These are phyloP conservation scores for Notodonta dromedarius DNA, from an alignment of 2,888 invertebrate genomes.

Conservation along the genomic window DNA sequence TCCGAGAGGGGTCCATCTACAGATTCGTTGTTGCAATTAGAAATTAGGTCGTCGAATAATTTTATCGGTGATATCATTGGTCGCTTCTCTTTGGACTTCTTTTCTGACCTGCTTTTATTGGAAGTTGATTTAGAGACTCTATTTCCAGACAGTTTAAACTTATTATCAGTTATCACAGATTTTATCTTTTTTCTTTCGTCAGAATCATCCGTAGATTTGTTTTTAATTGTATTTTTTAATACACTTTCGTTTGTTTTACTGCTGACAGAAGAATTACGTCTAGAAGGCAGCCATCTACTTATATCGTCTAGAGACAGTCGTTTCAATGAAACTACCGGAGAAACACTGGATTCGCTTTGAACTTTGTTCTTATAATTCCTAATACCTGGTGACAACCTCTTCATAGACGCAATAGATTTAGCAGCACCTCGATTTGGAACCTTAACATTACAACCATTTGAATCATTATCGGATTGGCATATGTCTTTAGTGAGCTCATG, in stretches of 20 bases:
- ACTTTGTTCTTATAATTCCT: constrained; percentile 7
- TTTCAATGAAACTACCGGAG: constrained; percentile 41
- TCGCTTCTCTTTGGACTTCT: not conserved
- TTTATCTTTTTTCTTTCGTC: constrained; percentile 11
- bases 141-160: not conserved
- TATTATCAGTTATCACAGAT: constrained; percentile 10
- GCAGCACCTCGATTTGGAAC: constrained; percentile 1
- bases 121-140: not conserved
- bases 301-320: constrained; percentile 49
- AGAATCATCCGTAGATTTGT: constrained; percentile 7
- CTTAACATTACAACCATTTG: constrained; percentile 10
- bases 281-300: constrained; percentile 44
- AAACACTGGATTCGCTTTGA: constrained; percentile 21
- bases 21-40: constrained; percentile 20
- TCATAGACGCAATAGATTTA: not conserved
- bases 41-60: constrained; percentile 40
- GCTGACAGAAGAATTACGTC: constrained; percentile 32
- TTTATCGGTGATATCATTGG: constrained; percentile 62
- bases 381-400: constrained; percentile 1
- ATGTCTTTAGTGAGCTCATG: constrained; percentile 48
- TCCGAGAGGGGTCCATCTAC: constrained; percentile 23
- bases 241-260: constrained; percentile 9
- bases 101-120: not conserved
- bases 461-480: constrained; percentile 13
- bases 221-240: not conserved